Base-by-base conservation (phyloP, 2,888 invertebrate species). In the Rhagonycha fulva region DNA sequence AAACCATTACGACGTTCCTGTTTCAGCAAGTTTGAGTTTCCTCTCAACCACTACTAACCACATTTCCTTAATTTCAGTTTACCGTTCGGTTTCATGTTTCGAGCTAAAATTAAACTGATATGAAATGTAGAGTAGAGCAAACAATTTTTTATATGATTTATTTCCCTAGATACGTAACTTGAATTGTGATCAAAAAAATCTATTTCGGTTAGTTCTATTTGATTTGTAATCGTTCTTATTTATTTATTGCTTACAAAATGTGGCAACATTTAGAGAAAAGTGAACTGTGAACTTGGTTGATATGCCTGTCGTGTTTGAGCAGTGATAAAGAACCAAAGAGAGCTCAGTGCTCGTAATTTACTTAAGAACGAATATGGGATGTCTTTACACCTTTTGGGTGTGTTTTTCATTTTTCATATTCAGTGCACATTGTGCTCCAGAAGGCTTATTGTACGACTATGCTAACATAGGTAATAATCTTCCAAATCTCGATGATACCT, bases 391-490 rank as follows among this genome's bases (percentile, higher is more conserved):
- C 89, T 88, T 87, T 84, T 87, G 83, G 84, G 89, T 79, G 81
- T 78, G 79, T 80, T 75, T 82, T 79, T 78, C 78, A 71, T 73
- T 78, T 71, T 74, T 79, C 14, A 61, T 70, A 47, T 60, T 75
- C 70, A 71, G 70, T 61, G 73, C 62, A 61, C 61, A 72, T 26
- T 78, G 77, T 9, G 85, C 92, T 80, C 90, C 91, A 32, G 86
- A 89, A 67, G 89, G 89, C 81, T 89, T 91, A 82, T 89, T 93
- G 81, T 93, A 92, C 87, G 91, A 92, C 3, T 89, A 90, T 83
- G 92, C 93, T 10, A 87, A 90, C 77, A 66, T 76, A 32, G 93
- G 93, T 84, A 86, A 88, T 68, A 84, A 87, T 60, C 86, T 94
- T 72, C 90, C 90, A 12, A 86, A 84, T 68, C 90, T 90, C 0